Evolutionary conservation across 2,113 vertebrate genomes (phyloP).

Genomic region (human): DNA sequence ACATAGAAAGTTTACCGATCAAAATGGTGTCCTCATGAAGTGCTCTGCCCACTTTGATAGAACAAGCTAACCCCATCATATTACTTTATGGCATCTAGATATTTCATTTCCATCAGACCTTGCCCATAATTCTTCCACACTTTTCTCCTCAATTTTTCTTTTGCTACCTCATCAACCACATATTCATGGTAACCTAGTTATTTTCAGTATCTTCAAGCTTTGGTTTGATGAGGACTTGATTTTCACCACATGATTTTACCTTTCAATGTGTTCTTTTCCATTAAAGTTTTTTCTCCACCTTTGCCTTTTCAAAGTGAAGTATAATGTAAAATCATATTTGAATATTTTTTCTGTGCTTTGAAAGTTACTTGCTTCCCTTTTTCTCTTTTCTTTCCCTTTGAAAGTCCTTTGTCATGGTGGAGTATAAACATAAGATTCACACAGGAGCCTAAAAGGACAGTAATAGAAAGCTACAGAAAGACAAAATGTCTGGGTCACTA

Average conservation of each 20-base stretch:
- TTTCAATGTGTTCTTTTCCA: background rate
- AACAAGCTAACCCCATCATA: background rate
- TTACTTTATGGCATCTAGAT: background rate
- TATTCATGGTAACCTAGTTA: background rate
- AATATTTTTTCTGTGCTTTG: background rate
- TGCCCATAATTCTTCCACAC: background rate
- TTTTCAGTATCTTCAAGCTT: background rate
- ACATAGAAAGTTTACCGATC: background rate
- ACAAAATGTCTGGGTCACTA: background rate
- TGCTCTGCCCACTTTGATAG: background rate
- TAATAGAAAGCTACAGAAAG: background rate
- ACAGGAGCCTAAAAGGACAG: background rate
- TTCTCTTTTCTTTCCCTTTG: background rate
- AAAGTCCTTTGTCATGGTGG: background rate
- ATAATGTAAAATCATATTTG: background rate
- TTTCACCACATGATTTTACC: background rate
- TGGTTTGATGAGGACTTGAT: background rate
- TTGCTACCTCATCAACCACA: background rate
- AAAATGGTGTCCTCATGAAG: background rate
- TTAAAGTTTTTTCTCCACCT: background rate
- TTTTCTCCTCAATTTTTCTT: background rate
- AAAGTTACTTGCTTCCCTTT: background rate
- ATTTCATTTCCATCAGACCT: background rate
- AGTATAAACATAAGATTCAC: background rate
- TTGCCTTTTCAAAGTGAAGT: background rate